Conservation (phyloP, 1,140 invertebrate genomes). For the Eulimnadia texana region DNA sequence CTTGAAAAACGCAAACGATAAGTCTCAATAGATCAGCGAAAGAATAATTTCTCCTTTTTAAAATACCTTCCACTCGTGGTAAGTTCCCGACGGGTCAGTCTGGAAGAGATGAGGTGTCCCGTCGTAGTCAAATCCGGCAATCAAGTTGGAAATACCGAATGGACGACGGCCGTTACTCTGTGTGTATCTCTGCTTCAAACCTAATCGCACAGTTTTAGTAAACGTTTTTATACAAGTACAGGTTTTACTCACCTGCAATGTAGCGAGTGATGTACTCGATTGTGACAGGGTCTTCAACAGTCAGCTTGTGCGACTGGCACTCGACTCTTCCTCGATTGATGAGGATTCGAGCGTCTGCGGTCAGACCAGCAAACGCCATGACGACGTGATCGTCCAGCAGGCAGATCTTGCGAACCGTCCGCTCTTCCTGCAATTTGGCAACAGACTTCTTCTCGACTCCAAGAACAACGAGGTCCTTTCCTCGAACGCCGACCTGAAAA, state of each 20-base stretch:
- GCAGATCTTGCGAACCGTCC: slow-evolving; percentile 97
- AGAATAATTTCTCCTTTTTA: too few relatives aligned
- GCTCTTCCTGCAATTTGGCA: slow-evolving; percentile 95
- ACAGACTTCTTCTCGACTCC: slow-evolving; percentile 99
- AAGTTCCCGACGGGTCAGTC: slow-evolving; percentile 97
- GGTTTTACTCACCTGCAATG: slow-evolving; percentile 49
- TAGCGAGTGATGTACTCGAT: slow-evolving; percentile 96
- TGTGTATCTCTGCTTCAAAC: slow-evolving; percentile 90
- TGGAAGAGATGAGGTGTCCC: slow-evolving; percentile 92
- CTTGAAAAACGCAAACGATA: slow-evolving; percentile 34
- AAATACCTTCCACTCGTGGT: slow-evolving; percentile 89
- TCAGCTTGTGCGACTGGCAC: slow-evolving; percentile 96
- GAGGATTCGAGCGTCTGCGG: slow-evolving; percentile 94
- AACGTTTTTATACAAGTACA: slow-evolving; percentile 2
- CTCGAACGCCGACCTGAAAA: slow-evolving; percentile 84
- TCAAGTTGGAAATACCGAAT: slow-evolving; percentile 94
- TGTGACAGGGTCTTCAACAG: slow-evolving; percentile 98
- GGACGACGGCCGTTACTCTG: slow-evolving; percentile 96
- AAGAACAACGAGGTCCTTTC: slow-evolving; percentile 86
- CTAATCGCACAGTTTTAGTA: slow-evolving; percentile 25
- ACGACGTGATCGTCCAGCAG: slow-evolving; percentile 96
- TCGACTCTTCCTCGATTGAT: slow-evolving; percentile 95
- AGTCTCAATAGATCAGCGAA: too few relatives aligned
- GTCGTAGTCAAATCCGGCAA: slow-evolving; percentile 96
- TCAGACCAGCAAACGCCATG: slow-evolving; percentile 98